A percentile compares a stretch with the other conserved stretches of the same genome.
These are phyloP conservation scores for Rhea pennata DNA, from an alignment of 2,113 vertebrate genomes.

Conservation along the genomic window DNA sequence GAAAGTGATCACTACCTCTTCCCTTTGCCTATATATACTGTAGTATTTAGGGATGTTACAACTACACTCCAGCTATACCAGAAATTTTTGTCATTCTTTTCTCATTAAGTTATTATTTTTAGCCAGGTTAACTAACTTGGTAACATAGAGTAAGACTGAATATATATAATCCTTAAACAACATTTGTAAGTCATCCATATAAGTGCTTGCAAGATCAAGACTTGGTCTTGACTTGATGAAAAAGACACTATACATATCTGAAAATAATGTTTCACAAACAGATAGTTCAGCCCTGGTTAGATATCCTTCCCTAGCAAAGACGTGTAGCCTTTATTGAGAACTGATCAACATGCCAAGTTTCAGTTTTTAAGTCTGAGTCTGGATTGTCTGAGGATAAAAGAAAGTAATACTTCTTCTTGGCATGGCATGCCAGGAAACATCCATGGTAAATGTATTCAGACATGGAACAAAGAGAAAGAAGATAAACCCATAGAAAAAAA, in stretches of 20 bases:
- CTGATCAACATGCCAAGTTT: background rate
- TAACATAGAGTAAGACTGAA: background rate
- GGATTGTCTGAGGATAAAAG: background rate
- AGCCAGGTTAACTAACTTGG: background rate
- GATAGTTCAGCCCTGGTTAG: background rate
- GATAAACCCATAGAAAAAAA: background rate
- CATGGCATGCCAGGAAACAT: constrained; percentile 24
- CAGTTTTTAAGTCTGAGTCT: constrained; percentile 23
- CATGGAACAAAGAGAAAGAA: background rate
- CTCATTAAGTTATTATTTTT: background rate
- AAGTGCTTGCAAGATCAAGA: background rate
- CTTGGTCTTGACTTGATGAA: background rate
- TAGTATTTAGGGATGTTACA: background rate
- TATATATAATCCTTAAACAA: background rate
- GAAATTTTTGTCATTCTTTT: background rate
- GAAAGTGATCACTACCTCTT: background rate
- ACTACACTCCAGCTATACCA: background rate
- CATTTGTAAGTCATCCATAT: background rate
- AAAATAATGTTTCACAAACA: background rate
- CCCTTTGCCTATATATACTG: background rate
- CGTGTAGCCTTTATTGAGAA: background rate
- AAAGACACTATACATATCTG: background rate
- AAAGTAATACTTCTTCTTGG: constrained; percentile 28
- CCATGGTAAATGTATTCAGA: constrained; percentile 58
- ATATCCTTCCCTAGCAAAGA: background rate